Evolutionary conservation across 2,888 invertebrate species (phyloP).

Genomic region (Mongoloraphidia duomilia): DNA sequence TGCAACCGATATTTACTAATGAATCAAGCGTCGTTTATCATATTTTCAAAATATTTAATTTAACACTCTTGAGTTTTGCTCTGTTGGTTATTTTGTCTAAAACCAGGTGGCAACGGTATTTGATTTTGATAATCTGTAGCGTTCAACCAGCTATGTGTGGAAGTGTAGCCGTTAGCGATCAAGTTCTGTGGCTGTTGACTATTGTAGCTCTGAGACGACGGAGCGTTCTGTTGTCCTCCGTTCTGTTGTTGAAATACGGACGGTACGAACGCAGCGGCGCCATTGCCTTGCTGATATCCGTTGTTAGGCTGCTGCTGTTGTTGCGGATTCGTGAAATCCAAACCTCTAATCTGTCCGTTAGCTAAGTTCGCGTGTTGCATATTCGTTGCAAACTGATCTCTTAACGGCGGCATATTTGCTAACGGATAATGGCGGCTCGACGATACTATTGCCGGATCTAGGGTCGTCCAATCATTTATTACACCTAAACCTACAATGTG

Average conservation of each 20-base stretch:
- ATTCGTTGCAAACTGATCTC: conserved; percentile 22
- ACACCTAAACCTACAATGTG: conserved; percentile 32
- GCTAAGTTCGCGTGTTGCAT: conserved; percentile 15
- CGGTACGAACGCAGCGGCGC: conserved; percentile 8
- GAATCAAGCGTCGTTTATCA: no score
- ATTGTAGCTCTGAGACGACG: conserved; percentile 7
- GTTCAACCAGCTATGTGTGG: conserved; percentile 2
- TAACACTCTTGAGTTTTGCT: conserved; percentile 30
- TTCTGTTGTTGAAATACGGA: neutral
- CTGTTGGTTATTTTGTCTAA: conserved; percentile 24
- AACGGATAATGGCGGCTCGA: conserved; percentile 44
- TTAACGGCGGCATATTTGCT: conserved; percentile 25
- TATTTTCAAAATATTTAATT: conserved; percentile 1
- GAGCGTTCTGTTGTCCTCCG: conserved; percentile 10
- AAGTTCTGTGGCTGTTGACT: no score
- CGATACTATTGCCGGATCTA: conserved; percentile 86
- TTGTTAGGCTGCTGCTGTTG: conserved; percentile 10
- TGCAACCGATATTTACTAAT: no score
- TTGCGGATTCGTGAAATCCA: conserved; percentile 15
- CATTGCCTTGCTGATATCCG: conserved; percentile 8
- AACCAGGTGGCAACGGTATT: conserved; percentile 30
- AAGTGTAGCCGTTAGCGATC: neutral
- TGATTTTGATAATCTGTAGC: conserved; percentile 25
- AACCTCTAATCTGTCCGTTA: conserved; percentile 14
- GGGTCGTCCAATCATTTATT: conserved; percentile 73